These are phyloP conservation scores for Poeciliopsis infans DNA, from an alignment of 2,797 vertebrate genomes.

Conservation along the genomic window DNA sequence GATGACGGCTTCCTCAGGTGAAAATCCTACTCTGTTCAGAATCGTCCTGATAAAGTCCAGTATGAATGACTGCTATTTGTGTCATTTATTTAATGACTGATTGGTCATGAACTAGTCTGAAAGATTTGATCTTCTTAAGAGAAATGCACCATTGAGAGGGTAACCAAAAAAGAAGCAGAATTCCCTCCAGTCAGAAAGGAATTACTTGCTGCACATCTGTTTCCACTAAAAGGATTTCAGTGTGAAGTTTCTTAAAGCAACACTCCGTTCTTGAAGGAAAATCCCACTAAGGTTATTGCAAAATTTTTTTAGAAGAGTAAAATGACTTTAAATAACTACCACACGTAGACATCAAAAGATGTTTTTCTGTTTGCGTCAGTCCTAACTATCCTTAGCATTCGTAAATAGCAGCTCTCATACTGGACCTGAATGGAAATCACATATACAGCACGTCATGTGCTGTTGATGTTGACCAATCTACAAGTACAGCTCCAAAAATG, in stretches of 20 bases:
- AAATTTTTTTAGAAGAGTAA: neutral
- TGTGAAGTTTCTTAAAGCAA: neutral
- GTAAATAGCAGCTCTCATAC: slow-evolving; percentile 16
- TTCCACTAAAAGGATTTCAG: neutral
- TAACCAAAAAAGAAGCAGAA: neutral
- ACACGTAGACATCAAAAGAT: neutral
- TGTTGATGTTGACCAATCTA: neutral
- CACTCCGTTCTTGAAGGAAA: neutral
- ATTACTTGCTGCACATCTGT: neutral
- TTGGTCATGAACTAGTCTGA: neutral
- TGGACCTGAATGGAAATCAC: slow-evolving; percentile 10
- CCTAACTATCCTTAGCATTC: neutral
- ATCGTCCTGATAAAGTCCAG: slow-evolving; percentile 33
- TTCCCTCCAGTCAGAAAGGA: neutral
- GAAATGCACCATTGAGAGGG: neutral
- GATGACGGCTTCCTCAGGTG: slow-evolving; percentile 93
- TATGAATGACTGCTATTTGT: slow-evolving; percentile 13
- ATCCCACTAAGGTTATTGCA: neutral
- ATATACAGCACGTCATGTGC: neutral
- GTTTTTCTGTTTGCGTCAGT: neutral
- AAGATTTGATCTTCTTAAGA: neutral
- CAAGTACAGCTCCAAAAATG: neutral
- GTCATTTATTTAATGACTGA: neutral
- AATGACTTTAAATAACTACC: neutral
- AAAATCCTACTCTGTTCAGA: slow-evolving; percentile 25